phyloP scores from a whole-genome alignment of 2,113 vertebrate species.

The Ariopsis seemanni region DNA sequence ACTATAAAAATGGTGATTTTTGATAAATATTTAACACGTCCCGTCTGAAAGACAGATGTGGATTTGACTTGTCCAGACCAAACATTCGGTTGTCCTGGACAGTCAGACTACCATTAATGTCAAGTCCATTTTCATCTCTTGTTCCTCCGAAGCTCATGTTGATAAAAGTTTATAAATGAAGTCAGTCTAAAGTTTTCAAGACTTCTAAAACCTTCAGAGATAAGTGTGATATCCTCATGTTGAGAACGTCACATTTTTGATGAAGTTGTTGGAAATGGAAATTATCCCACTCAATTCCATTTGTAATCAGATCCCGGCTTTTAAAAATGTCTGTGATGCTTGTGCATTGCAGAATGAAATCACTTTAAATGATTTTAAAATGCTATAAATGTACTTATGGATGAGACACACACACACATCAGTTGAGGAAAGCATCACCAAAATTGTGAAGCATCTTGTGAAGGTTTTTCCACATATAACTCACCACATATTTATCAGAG shows the following conservation, averaged over 20 bases:
- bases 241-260: neutral
- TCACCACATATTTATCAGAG: neutral
- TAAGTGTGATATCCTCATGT: neutral
- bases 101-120: too few relatives aligned
- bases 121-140: too few relatives aligned
- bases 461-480: neutral
- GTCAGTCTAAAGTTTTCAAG: neutral
- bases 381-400: neutral
- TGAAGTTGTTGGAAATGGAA: neutral
- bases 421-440: neutral
- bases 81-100: too few relatives aligned
- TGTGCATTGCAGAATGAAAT: neutral
- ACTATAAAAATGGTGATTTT: too few relatives aligned
- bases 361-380: neutral
- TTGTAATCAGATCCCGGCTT: slow-evolving; percentile 10
- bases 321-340: neutral
- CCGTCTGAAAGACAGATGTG: too few relatives aligned
- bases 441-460: neutral
- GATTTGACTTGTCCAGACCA: too few relatives aligned
- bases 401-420: neutral
- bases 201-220: neutral
- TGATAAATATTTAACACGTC: too few relatives aligned
- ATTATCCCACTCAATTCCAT: neutral
- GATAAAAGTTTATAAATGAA: too few relatives aligned
- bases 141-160: neutral